A percentile compares a stretch with the other conserved stretches of the same genome.
phyloP scores from a whole-genome alignment of 2,888 invertebrate genomes.

The Drosophila nr. medialis region DNA sequence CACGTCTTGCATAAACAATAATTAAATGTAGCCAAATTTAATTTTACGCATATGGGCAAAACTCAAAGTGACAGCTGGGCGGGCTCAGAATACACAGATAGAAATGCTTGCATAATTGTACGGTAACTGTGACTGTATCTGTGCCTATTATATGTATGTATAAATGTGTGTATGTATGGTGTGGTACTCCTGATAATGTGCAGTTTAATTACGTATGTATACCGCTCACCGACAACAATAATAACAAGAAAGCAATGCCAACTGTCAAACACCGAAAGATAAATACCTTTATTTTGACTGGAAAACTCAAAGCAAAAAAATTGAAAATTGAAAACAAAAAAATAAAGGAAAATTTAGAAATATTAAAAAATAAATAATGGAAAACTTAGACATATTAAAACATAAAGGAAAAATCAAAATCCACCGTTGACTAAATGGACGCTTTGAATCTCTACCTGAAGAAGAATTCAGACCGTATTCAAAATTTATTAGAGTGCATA shows the following conservation, averaged over 20 bases:
- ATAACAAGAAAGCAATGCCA: constrained; percentile 34
- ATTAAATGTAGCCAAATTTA: constrained; percentile 80
- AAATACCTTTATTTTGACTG: constrained; percentile 32
- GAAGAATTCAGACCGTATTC: not conserved
- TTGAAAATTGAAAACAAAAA: fast-evolving
- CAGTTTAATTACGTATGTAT: constrained; percentile 73
- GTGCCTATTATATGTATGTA: constrained; percentile 12
- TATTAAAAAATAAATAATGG: not conserved
- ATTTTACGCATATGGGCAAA: constrained; percentile 61
- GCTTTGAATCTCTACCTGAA: not conserved
- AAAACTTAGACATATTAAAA: no score
- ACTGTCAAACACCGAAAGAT: constrained; percentile 3
- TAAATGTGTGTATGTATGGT: constrained; percentile 9
- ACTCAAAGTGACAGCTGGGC: constrained; percentile 70
- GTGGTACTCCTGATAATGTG: constrained; percentile 65
- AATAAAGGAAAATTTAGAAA: not conserved
- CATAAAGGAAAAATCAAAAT: not conserved
- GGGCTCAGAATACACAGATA: constrained; percentile 22
- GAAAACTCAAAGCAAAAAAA: not conserved
- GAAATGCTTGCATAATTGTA: constrained; percentile 72
- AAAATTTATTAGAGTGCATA: not conserved
- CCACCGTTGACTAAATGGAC: not conserved
- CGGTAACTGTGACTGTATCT: constrained; percentile 25
- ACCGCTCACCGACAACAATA: constrained; percentile 62
- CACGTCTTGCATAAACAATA: constrained; percentile 71